phyloP scores from a whole-genome alignment of 1,140 invertebrate genomes.

The Drosophila melanica region DNA sequence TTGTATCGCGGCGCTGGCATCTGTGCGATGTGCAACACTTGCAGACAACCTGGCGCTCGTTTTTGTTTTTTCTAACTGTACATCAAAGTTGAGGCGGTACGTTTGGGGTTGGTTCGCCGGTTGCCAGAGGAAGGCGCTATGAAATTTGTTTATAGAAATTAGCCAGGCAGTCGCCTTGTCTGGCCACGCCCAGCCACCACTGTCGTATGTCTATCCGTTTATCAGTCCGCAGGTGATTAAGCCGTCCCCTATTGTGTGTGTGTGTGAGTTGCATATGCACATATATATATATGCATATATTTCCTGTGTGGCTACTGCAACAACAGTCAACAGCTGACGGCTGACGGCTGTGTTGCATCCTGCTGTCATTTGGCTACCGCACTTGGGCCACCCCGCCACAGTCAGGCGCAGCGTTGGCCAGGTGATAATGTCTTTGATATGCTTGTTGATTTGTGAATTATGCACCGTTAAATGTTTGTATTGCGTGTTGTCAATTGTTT shows the following conservation, averaged over 20 bases:
- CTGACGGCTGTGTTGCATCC: constrained; percentile 53
- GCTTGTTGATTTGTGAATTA: constrained; percentile 49
- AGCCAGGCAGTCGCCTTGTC: constrained; percentile 58
- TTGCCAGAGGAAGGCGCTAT: constrained; percentile 31
- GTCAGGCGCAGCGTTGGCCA: constrained; percentile 9
- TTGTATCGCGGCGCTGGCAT: constrained; percentile 75
- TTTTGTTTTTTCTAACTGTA: constrained; percentile 55
- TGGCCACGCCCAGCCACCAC: constrained; percentile 51
- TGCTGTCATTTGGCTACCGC: constrained; percentile 73
- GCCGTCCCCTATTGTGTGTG: constrained; percentile 46
- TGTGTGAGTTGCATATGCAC: constrained; percentile 1
- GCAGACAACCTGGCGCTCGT: constrained; percentile 76
- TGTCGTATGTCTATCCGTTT: constrained; percentile 34
- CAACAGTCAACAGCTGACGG: constrained; percentile 11
- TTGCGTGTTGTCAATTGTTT: constrained; percentile 33
- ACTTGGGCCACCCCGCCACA: constrained; percentile 38
- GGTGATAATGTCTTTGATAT: constrained; percentile 60
- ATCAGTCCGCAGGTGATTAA: constrained; percentile 78
- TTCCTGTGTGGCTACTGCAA: constrained; percentile 62
- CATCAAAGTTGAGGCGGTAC: constrained; percentile 31
- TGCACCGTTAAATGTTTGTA: constrained; percentile 18
- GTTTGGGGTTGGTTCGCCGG: neutral
- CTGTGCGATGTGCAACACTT: constrained; percentile 80
- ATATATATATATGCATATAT: constrained; percentile 16
- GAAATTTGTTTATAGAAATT: constrained; percentile 78